These are phyloP conservation scores for Apocrypta bakeri DNA, from an alignment of 1,140 invertebrate species.

Conservation along the genomic window DNA sequence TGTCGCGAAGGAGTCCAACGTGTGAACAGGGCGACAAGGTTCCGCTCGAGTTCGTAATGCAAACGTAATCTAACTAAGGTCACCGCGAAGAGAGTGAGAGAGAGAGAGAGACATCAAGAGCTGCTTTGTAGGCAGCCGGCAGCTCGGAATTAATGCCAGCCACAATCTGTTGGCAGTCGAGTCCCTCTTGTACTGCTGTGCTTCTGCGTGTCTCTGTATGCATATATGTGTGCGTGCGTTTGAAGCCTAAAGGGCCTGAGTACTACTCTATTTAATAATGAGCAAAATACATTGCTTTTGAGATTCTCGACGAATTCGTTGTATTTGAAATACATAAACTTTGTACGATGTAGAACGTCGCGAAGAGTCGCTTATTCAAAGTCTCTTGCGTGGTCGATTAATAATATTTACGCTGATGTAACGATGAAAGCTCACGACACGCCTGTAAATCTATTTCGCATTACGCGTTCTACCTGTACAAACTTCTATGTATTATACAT, in stretches of 20 bases:
- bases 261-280: too few relatives aligned
- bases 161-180: constrained; percentile 59
- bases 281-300: neutral
- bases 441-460: too few relatives aligned
- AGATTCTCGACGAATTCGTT: too few relatives aligned
- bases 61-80: constrained; percentile 68
- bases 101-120: constrained; percentile 9
- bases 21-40: constrained; percentile 62
- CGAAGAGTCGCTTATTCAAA: too few relatives aligned
- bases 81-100: constrained; percentile 40
- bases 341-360: too few relatives aligned
- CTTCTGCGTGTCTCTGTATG: constrained; percentile 37
- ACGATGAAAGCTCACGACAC: too few relatives aligned
- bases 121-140: constrained; percentile 63
- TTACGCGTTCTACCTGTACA: too few relatives aligned
- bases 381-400: too few relatives aligned
- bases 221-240: constrained; percentile 26
- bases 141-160: constrained; percentile 64
- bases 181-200: constrained; percentile 49
- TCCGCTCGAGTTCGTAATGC: constrained; percentile 67
- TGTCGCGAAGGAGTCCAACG: constrained; percentile 53
- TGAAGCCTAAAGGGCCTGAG: neutral
- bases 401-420: too few relatives aligned
- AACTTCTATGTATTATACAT: too few relatives aligned
- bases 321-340: too few relatives aligned